phyloP scores from a whole-genome alignment of 1,140 invertebrate species.

The Pogonomyrmex barbatus region DNA sequence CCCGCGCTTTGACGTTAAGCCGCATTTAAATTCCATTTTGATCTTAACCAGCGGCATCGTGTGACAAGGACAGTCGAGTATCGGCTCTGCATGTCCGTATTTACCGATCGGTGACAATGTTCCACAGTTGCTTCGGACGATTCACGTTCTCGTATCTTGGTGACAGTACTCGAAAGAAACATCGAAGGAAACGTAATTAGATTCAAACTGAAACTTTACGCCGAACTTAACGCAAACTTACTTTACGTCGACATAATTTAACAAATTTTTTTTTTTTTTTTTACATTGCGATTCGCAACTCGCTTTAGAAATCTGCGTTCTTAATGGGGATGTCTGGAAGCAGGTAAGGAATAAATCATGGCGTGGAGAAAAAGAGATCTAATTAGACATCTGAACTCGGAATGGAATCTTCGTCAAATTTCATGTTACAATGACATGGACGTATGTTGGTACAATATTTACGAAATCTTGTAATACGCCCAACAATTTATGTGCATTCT shows the following conservation, averaged over 20 bases:
- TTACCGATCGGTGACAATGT: slow-evolving; percentile 7
- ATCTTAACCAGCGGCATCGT: slow-evolving; percentile 24
- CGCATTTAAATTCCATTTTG: slow-evolving; percentile 52
- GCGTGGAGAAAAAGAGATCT: not conserved
- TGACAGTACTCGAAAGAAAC: not conserved
- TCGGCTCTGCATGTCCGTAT: not conserved
- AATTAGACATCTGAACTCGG: slow-evolving; percentile 1
- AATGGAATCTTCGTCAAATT: not conserved
- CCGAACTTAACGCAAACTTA: slow-evolving; percentile 8
- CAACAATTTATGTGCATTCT: slow-evolving; percentile 43
- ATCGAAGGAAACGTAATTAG: slow-evolving; percentile 11
- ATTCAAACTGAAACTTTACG: not conserved
- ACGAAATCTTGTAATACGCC: slow-evolving; percentile 1
- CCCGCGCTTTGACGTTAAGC: slow-evolving; percentile 52
- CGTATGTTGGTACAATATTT: slow-evolving; percentile 35
- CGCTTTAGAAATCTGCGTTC: not conserved
- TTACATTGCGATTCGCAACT: not conserved
- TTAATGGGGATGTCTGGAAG: not conserved
- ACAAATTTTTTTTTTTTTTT: not conserved
- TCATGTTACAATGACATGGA: not conserved
- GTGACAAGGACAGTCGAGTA: slow-evolving; percentile 46
- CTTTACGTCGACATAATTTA: not conserved
- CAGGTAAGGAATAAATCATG: not conserved
- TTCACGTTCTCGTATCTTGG: not conserved
- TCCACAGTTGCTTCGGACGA: not conserved